Base-by-base conservation (phyloP, 2,888 invertebrate genomes). In the Stenotaenia linearis region DNA sequence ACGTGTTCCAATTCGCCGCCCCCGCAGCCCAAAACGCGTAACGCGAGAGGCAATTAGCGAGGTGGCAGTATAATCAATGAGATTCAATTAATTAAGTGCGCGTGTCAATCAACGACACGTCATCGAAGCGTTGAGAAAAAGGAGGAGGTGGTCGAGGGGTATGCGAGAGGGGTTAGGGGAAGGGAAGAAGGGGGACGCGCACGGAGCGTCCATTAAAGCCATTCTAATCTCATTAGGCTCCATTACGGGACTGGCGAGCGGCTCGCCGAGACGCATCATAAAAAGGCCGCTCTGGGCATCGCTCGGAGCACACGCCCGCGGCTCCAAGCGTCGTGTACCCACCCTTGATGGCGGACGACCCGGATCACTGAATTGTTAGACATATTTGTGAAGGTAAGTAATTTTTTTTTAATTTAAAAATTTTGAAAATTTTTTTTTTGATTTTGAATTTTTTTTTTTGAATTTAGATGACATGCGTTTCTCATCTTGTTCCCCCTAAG, bases 51-150 rank as follows among this genome's bases (percentile, higher is more conserved):
- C 74, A 75, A 79, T 79, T 79, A 79, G 79, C 32, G 74, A 32
- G 69, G 69, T 69, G 69, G 75, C 79, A 74, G 40, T 76, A 35
- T 56, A 79, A 79, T 79, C 79, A 79, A 79, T 79, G 75, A 40
- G 35, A 75, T 75, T 50, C 40, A 76, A 79, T 79, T 79, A 79
- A 79, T 79, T 79, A 79, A 74, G 30, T 35, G 75, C 76, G 45
- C 40, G 76, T 79, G 79, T 79, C 79, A 79, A 79, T 79, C 79
- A 79, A 23, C 56, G 76, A 76, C 40, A 35, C 50, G 77, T 37
- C 28, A 40, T 45, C 40, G 45, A n/a, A n/a, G n/a, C n/a, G 56
- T 23, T 21, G 18, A 50, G 40, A 45, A 40, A 6, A 18, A 12
- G 40, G 1, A 7, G 21, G 37, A 61, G 77, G 77, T 12, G 40